phyloP scores from a whole-genome alignment of 2,888 invertebrate species.

The Gari tellinella region DNA sequence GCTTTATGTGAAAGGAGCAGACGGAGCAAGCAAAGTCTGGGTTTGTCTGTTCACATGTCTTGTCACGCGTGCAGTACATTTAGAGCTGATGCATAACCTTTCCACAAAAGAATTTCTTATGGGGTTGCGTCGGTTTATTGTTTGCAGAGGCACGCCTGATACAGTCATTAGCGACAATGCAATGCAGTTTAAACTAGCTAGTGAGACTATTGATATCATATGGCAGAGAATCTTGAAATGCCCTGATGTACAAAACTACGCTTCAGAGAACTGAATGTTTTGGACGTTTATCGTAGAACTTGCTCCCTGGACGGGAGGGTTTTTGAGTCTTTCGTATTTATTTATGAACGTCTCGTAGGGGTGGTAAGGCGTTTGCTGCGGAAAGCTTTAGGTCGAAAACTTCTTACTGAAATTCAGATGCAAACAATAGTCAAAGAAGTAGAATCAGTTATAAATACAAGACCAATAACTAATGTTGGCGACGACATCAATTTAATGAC shows the following conservation, averaged over 20 bases:
- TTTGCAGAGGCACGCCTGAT: conserved; percentile 1
- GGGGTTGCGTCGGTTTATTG: background rate
- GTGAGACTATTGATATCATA: background rate
- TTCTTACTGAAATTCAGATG: conserved; percentile 23
- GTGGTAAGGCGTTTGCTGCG: conserved; percentile 26
- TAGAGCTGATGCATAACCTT: background rate
- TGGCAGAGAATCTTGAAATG: background rate
- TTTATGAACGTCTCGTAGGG: conserved; percentile 35
- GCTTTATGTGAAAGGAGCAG: conserved; percentile 16
- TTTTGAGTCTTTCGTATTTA: too few species aligned
- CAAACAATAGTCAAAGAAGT: conserved; percentile 38
- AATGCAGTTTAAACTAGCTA: conserved; percentile 3
- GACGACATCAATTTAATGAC: conserved; percentile 39
- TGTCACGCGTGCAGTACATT: conserved; percentile 2
- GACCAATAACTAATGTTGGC: conserved; percentile 37
- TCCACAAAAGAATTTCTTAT: background rate
- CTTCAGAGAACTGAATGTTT: conserved; percentile 15
- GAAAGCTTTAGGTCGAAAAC: conserved; percentile 27
- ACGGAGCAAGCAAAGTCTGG: conserved; percentile 8
- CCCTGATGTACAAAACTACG: conserved; percentile 17
- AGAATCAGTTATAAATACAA: conserved; percentile 31
- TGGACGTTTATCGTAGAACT: conserved; percentile 39
- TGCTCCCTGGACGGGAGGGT: conserved; percentile 44
- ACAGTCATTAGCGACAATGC: conserved; percentile 4
- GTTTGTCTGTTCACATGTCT: conserved; percentile 5